These are phyloP conservation scores for Hypercompe scribonia DNA, from an alignment of 2,888 invertebrate species.

Conservation along the genomic window DNA sequence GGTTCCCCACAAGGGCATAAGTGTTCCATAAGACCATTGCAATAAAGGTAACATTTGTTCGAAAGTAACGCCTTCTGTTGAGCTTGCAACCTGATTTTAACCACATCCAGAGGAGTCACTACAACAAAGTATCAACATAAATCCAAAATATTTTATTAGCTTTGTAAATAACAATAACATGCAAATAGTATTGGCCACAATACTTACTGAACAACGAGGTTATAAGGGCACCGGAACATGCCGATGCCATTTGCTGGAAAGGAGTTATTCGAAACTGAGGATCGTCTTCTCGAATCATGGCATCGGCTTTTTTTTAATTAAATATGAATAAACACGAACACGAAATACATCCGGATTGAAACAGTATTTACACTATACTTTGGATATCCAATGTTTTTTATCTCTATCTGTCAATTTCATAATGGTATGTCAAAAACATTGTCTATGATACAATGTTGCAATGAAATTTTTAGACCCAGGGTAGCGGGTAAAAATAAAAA, in stretches of 20 bases:
- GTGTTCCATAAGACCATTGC: slow-evolving; percentile 99
- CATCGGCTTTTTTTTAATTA: slow-evolving; percentile 31
- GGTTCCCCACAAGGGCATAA: slow-evolving; percentile 92
- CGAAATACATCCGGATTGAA: slow-evolving; percentile 37
- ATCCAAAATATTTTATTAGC: background rate
- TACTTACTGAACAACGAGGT: slow-evolving; percentile 95
- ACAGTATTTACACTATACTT: slow-evolving; percentile 32
- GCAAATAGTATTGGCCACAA: no score
- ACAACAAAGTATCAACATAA: slow-evolving; percentile 58
- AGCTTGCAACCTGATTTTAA: slow-evolving; percentile 98
- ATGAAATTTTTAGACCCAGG: background rate
- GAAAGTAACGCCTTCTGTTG: slow-evolving; percentile 94
- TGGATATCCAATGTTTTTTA: slow-evolving; percentile 13
- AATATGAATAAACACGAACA: slow-evolving; percentile 20
- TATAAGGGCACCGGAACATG: slow-evolving; percentile 95
- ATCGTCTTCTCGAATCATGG: slow-evolving; percentile 89
- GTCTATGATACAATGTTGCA: background rate
- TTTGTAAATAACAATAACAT: slow-evolving; percentile 10
- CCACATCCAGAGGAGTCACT: slow-evolving; percentile 99
- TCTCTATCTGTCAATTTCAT: slow-evolving; percentile 12
- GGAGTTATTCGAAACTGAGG: slow-evolving; percentile 92
- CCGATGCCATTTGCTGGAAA: slow-evolving; percentile 93
- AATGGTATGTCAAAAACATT: slow-evolving; percentile 6
- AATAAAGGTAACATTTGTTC: slow-evolving; percentile 97
- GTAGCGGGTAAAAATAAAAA: background rate